Evolutionary conservation across 2,888 invertebrate species (phyloP).

Genomic region (Tetrapedia diversipes): DNA sequence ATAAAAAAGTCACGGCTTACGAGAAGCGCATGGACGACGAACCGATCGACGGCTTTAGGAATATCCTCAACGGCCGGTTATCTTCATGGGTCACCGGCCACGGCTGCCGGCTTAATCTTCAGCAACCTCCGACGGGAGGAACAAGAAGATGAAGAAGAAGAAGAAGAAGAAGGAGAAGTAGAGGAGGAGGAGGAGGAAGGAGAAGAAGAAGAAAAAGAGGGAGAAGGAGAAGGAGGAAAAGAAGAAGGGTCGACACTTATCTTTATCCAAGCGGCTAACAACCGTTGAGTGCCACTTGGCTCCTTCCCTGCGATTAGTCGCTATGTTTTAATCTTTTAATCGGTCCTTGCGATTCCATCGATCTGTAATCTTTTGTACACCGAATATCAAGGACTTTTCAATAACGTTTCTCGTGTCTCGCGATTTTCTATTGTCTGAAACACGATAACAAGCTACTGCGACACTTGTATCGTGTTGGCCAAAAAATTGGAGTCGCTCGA

Average conservation of each 20-base stretch:
- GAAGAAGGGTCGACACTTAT: constrained; percentile 76
- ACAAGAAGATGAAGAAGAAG: constrained; percentile 38
- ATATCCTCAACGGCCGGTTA: constrained; percentile 76
- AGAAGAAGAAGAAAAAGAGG: too few species aligned
- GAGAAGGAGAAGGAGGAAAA: constrained; percentile 43
- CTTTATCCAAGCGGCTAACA: constrained; percentile 76
- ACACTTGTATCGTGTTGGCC: too few species aligned
- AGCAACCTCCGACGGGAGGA: constrained; percentile 65
- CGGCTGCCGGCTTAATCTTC: constrained; percentile 79
- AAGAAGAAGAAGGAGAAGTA: constrained; percentile 45
- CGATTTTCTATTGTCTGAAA: neutral
- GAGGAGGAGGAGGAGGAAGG: constrained; percentile 27
- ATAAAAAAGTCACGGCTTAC: constrained; percentile 74
- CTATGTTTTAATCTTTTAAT: constrained; percentile 55
- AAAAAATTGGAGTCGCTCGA: too few species aligned
- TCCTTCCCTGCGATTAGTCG: constrained; percentile 56
- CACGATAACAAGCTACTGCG: neutral
- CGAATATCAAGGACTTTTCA: neutral
- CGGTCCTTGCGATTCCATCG: constrained; percentile 12
- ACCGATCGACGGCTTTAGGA: constrained; percentile 72
- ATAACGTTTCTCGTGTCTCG: neutral
- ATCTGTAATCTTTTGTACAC: constrained; percentile 1
- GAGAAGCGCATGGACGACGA: constrained; percentile 47
- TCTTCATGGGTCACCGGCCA: constrained; percentile 80
- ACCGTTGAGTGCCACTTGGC: constrained; percentile 58